A percentile compares a stretch with the other conserved stretches of the same genome.
phyloP scores from a whole-genome alignment of 2,797 vertebrate genomes.

The Characodon lateralis region DNA sequence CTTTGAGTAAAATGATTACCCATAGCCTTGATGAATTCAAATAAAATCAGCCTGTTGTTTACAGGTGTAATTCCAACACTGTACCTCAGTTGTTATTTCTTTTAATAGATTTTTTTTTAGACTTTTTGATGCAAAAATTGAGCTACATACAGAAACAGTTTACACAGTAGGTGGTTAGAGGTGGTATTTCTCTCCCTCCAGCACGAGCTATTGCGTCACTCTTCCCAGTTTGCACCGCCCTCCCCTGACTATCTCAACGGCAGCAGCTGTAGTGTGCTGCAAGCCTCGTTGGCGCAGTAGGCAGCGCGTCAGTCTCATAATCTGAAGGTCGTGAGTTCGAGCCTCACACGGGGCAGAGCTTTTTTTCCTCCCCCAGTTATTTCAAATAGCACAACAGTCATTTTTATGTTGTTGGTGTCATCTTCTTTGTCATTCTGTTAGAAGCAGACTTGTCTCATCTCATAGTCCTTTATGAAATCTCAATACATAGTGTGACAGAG shows the following conservation, averaged over 20 bases:
- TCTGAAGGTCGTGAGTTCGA: conserved; percentile 80
- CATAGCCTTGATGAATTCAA: background rate
- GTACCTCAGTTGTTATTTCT: background rate
- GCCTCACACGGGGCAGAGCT: conserved; percentile 70
- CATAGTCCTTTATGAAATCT: background rate
- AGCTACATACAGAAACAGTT: background rate
- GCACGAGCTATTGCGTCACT: background rate
- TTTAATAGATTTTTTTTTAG: background rate
- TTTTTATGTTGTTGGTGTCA: background rate
- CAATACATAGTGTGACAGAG: background rate
- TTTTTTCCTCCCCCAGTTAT: background rate
- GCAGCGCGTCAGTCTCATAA: conserved; percentile 69
- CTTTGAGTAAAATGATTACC: background rate
- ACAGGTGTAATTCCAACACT: background rate
- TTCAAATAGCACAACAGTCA: background rate
- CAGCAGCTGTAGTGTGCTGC: accelerated
- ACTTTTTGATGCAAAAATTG: background rate
- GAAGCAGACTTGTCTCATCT: background rate
- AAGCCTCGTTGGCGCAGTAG: conserved; percentile 77
- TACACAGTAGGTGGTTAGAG: background rate
- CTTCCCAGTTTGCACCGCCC: background rate
- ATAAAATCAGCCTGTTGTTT: background rate
- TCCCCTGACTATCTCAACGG: conserved; percentile 6
- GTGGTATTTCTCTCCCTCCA: background rate
- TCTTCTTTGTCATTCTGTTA: background rate